These are phyloP conservation scores for Gopherus evgoodei DNA, from an alignment of 2,113 vertebrate species.

Conservation along the genomic window DNA sequence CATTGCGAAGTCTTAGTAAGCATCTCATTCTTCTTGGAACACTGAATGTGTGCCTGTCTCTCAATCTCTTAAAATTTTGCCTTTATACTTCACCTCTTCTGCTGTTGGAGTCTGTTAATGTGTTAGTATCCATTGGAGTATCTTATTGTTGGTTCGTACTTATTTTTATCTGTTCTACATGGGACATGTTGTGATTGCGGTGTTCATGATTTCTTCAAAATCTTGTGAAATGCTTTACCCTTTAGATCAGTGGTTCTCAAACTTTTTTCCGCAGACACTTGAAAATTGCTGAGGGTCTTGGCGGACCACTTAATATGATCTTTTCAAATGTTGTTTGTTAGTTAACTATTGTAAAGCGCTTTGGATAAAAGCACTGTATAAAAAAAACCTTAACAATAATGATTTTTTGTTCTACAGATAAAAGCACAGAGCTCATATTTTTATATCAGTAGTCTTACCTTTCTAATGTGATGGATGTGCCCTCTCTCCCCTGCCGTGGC, in stretches of 20 bases:
- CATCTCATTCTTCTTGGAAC: neutral
- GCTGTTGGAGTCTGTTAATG: neutral
- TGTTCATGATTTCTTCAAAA: neutral
- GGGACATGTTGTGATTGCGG: neutral
- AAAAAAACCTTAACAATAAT: no score
- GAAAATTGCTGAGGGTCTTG: no score
- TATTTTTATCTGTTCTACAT: neutral
- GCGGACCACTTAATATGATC: no score
- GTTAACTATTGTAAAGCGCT: no score
- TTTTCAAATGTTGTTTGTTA: no score
- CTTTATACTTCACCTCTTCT: neutral
- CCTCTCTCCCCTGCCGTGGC: no score
- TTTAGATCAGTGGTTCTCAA: neutral
- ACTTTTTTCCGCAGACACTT: no score
- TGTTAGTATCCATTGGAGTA: neutral
- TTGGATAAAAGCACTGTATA: no score
- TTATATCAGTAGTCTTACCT: no score
- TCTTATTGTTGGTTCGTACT: neutral
- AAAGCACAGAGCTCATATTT: no score
- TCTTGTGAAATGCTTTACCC: accelerated
- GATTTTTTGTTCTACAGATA: no score
- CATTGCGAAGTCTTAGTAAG: neutral
- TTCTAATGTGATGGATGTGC: no score
- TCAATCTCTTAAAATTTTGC: neutral
- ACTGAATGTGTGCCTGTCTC: neutral